Conservation (phyloP, 2,797 vertebrate genomes). For the Gephyroberyx darwinii region DNA sequence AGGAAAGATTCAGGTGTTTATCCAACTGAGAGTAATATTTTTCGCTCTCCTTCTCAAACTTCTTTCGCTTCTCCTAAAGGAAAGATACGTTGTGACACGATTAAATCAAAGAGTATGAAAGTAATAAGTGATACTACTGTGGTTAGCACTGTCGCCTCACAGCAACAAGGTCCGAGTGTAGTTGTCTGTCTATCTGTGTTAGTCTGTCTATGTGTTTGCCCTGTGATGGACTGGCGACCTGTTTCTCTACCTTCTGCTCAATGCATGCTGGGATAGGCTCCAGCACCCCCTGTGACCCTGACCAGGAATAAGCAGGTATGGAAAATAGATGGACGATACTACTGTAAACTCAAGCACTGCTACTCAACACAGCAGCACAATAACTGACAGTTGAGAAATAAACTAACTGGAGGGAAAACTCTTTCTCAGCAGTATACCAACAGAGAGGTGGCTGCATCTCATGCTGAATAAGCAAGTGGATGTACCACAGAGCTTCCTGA, state of each 20-base stretch:
- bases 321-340: no score
- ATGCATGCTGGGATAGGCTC: no score
- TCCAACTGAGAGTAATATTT: constrained; percentile 96
- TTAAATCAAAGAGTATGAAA: background rate
- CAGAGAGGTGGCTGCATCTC: constrained; percentile 4
- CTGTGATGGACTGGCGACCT: no score
- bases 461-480: constrained; percentile 8
- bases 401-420: background rate
- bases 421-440: background rate
- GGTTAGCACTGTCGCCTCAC: no score
- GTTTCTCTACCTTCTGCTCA: no score
- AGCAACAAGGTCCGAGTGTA: no score
- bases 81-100: constrained; percentile 36
- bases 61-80: constrained; percentile 92
- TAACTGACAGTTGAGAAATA: constrained; percentile 4
- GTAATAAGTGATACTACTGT: no score
- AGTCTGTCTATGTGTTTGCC: no score
- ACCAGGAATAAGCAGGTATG: no score
- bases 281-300: no score
- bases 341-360: no score
- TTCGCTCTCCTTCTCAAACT: constrained; percentile 97
- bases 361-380: background rate
- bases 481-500: background rate
- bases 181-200: no score
- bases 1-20: constrained; percentile 92